phyloP scores from a whole-genome alignment of 1,140 invertebrate genomes.

The Drosophila sturtevanti region DNA sequence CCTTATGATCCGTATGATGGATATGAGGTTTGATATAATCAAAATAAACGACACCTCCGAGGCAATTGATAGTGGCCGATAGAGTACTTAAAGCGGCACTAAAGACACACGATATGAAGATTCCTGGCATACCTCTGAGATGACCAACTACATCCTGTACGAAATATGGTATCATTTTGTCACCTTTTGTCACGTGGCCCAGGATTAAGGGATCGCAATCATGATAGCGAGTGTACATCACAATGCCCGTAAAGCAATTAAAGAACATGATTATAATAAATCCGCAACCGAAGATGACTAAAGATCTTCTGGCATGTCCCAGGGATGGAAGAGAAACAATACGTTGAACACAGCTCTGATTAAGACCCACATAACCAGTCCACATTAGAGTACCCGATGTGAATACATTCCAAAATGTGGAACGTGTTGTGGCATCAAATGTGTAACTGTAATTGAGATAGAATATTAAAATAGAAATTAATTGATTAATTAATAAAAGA shows the following conservation, averaged over 20 bases:
- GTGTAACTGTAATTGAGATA: constrained; percentile 40
- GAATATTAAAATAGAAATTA: background rate
- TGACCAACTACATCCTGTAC: constrained; percentile 86
- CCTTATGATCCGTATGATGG: constrained; percentile 83
- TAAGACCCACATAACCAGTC: constrained; percentile 64
- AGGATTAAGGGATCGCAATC: constrained; percentile 88
- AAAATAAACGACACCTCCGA: constrained; percentile 90
- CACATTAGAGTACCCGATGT: constrained; percentile 43
- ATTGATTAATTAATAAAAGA: too few species aligned
- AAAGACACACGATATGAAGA: constrained; percentile 88
- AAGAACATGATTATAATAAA: constrained; percentile 84
- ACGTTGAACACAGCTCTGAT: constrained; percentile 77
- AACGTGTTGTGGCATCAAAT: constrained; percentile 54
- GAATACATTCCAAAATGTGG: constrained; percentile 65
- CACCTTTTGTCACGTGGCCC: constrained; percentile 76
- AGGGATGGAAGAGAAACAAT: constrained; percentile 70
- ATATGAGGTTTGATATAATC: constrained; percentile 85
- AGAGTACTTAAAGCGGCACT: constrained; percentile 89
- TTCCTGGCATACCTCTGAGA: constrained; percentile 85
- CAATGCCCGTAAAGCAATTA: constrained; percentile 87
- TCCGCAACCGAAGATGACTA: constrained; percentile 84
- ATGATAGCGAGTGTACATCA: constrained; percentile 89
- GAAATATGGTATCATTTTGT: constrained; percentile 86
- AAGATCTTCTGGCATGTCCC: constrained; percentile 68
- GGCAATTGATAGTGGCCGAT: constrained; percentile 89